These are phyloP conservation scores for Drosophila jambulina DNA, from an alignment of 1,140 invertebrate species.

Conservation along the genomic window DNA sequence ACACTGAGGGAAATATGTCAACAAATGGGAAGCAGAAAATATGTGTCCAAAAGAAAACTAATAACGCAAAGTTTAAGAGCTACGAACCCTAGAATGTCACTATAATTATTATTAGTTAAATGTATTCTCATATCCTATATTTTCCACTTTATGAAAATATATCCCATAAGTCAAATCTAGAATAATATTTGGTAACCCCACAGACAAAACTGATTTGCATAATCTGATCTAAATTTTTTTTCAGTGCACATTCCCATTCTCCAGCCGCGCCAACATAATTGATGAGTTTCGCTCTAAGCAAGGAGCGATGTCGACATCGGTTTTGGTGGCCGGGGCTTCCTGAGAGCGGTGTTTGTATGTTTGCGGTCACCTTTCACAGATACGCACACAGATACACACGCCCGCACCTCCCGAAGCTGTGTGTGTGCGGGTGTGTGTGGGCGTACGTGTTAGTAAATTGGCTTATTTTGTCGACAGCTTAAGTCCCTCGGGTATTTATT, in stretches of 20 bases:
- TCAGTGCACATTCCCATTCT: slow-evolving; percentile 22
- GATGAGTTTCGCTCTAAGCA: slow-evolving; percentile 73
- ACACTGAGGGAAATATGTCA: background rate
- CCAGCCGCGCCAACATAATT: slow-evolving; percentile 76
- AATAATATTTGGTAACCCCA: background rate
- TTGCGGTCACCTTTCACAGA: slow-evolving; percentile 49
- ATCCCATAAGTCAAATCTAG: background rate
- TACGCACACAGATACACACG: slow-evolving; percentile 20
- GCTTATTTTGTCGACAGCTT: slow-evolving; percentile 80
- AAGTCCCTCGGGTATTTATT: slow-evolving; percentile 77
- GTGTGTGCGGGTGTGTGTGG: slow-evolving; percentile 17
- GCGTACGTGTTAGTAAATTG: slow-evolving; percentile 64
- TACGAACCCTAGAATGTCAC: background rate
- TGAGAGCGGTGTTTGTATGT: slow-evolving; percentile 55
- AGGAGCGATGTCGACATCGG: slow-evolving; percentile 51
- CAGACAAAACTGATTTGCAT: background rate
- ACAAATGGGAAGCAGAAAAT: no score
- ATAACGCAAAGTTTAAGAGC: background rate
- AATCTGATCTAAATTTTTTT: background rate
- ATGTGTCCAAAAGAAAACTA: background rate
- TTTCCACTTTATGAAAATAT: background rate
- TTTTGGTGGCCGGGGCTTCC: slow-evolving; percentile 29
- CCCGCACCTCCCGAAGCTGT: slow-evolving; percentile 8
- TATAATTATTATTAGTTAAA: background rate
- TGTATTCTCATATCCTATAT: background rate